A percentile compares a stretch with the other conserved stretches of the same genome.
Conservation (phyloP, 1,140 invertebrate species). For the Pentalonia nigronervosa region DNA sequence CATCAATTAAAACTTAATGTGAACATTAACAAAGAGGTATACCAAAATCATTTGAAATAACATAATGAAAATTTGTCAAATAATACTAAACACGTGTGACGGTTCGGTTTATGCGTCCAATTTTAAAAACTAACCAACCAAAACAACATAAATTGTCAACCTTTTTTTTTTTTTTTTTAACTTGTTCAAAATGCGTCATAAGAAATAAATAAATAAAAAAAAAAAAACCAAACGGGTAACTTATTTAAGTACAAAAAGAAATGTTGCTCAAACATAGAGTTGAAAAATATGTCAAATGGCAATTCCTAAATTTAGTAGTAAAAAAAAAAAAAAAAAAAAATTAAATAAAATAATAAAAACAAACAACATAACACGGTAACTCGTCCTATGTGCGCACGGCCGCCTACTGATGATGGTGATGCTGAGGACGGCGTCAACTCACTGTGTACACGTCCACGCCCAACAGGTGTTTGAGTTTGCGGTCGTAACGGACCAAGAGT, state of each 20-base stretch:
- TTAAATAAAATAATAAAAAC: conserved; percentile 3
- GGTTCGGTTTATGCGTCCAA: background rate
- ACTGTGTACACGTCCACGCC: conserved; percentile 28
- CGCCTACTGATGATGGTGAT: background rate
- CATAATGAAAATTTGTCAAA: background rate
- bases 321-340: background rate
- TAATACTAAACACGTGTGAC: background rate
- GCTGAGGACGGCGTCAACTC: background rate
- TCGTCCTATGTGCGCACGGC: conserved; percentile 1
- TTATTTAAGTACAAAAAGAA: conserved; percentile 11
- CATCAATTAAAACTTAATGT: conserved; percentile 46
- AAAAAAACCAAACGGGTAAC: conserved; percentile 20
- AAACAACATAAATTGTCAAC: background rate
- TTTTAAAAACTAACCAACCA: background rate
- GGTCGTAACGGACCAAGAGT: conserved; percentile 37
- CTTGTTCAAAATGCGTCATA: background rate
- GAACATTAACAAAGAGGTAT: conserved; percentile 54
- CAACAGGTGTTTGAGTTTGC: conserved; percentile 40
- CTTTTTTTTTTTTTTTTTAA: background rate
- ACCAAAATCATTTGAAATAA: conserved; percentile 31
- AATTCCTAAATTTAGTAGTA: conserved; percentile 5
- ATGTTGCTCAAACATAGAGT: background rate
- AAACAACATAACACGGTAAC: conserved; percentile 51
- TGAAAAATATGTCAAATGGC: background rate
- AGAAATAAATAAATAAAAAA: too few species aligned